These are phyloP conservation scores for Gallinago undulata DNA, from an alignment of 2,113 vertebrate genomes.

Conservation along the genomic window DNA sequence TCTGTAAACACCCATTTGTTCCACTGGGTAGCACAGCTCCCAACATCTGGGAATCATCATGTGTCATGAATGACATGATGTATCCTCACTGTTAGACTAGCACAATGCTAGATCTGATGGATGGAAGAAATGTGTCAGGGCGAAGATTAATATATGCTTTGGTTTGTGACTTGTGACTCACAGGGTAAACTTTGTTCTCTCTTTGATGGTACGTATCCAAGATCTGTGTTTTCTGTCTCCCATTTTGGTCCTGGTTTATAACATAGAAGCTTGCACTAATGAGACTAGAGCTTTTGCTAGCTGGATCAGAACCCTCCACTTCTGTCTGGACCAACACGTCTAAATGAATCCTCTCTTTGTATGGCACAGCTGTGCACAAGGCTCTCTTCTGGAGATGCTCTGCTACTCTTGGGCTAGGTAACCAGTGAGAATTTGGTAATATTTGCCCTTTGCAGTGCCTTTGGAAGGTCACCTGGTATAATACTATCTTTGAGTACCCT, in stretches of 20 bases:
- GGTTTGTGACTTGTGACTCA: slow-evolving; percentile 65
- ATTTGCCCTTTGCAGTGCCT: neutral
- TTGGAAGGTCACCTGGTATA: neutral
- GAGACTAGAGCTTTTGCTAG: neutral
- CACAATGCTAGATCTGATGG: slow-evolving; percentile 69
- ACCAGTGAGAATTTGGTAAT: neutral
- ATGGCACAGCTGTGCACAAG: neutral
- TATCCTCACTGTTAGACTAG: slow-evolving; percentile 68
- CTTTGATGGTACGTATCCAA: slow-evolving; percentile 46
- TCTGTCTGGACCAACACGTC: neutral
- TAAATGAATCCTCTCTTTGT: neutral
- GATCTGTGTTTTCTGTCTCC: slow-evolving; percentile 26
- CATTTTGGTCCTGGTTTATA: slow-evolving; percentile 52
- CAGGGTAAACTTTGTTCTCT: slow-evolving; percentile 43
- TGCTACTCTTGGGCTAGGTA: neutral
- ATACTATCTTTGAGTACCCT: neutral
- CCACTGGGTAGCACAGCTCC: slow-evolving; percentile 60
- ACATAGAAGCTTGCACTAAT: neutral
- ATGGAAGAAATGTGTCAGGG: slow-evolving; percentile 58
- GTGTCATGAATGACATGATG: slow-evolving; percentile 72
- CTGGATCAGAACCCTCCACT: neutral
- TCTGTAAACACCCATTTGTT: slow-evolving; percentile 68
- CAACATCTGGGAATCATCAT: slow-evolving; percentile 77
- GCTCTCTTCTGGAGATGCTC: neutral
- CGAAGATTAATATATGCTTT: slow-evolving; percentile 37